phyloP scores from a whole-genome alignment of 2,113 vertebrate genomes.

The Aix galericulata region DNA sequence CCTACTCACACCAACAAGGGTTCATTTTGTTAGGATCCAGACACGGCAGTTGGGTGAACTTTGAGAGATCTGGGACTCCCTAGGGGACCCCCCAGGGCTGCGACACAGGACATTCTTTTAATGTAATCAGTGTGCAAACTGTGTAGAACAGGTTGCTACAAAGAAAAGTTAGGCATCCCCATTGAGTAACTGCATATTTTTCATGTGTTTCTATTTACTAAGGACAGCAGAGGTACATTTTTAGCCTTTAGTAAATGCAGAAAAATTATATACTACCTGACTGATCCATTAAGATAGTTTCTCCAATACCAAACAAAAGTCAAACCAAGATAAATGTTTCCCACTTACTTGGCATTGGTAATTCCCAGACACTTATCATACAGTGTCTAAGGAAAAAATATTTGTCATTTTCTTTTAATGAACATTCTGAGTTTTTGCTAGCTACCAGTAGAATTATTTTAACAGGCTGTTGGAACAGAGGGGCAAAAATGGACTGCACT shows the following conservation, averaged over 20 bases:
- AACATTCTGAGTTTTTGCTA: constrained; percentile 37
- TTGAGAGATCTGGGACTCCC: background rate
- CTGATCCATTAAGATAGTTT: constrained; percentile 29
- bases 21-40: background rate
- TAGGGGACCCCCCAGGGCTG: background rate
- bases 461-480: constrained; percentile 49
- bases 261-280: background rate
- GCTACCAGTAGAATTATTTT: constrained; percentile 57
- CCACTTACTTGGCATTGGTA: constrained; percentile 35
- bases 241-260: constrained; percentile 56
- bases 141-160: background rate
- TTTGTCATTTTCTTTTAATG: constrained; percentile 46
- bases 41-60: background rate
- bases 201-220: constrained; percentile 17
- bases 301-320: constrained; percentile 38
- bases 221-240: constrained; percentile 52
- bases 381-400: background rate
- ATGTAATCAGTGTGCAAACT: background rate
- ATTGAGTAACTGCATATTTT: constrained; percentile 8
- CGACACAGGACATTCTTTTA: background rate
- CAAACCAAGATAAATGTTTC: constrained; percentile 38
- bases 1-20: background rate
- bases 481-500: constrained; percentile 40
- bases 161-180: background rate
- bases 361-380: constrained; percentile 23